Percentiles rank a stretch among this genome's conserved stretches.
Conservation (phyloP, 2,888 invertebrate genomes). For the Diarsia mendica region DNA sequence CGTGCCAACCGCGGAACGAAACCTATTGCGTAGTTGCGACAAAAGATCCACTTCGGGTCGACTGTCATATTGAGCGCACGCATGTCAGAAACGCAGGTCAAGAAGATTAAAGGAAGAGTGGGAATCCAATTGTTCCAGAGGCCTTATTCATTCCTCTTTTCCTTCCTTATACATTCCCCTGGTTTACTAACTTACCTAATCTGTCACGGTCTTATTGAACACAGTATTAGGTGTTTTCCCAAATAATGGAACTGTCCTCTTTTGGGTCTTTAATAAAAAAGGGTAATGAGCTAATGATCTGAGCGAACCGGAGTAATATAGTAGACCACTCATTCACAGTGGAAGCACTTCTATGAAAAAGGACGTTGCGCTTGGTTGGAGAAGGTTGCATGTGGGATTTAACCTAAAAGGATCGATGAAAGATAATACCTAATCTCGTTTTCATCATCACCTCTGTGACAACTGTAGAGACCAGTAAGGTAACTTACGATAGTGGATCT, state of each 20-base stretch:
- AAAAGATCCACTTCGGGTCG: conserved; percentile 26
- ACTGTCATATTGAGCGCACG: not conserved
- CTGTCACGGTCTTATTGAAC: not conserved
- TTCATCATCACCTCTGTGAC: not conserved
- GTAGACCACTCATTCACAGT: too few relatives aligned
- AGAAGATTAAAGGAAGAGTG: not conserved
- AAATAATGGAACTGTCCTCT: not conserved
- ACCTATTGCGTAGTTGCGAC: conserved; percentile 5
- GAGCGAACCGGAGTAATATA: too few relatives aligned
- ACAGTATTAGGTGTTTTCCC: not conserved
- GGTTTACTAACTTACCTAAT: not conserved
- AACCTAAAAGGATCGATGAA: not conserved
- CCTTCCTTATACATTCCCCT: not conserved
- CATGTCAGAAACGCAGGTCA: not conserved
- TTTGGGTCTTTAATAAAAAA: not conserved
- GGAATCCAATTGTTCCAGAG: not conserved
- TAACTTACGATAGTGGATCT: conserved; percentile 8
- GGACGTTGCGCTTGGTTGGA: too few relatives aligned
- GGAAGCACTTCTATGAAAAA: too few relatives aligned
- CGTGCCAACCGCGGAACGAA: conserved; percentile 42
- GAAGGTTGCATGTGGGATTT: not conserved
- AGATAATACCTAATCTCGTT: not conserved
- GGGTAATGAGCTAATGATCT: too few relatives aligned
- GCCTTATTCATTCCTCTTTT: not conserved
- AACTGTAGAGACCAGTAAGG: not conserved